A percentile compares a stretch with the other conserved stretches of the same genome.
These are phyloP conservation scores for Xanthorhoe designata DNA, from an alignment of 2,888 invertebrate genomes.

Conservation along the genomic window DNA sequence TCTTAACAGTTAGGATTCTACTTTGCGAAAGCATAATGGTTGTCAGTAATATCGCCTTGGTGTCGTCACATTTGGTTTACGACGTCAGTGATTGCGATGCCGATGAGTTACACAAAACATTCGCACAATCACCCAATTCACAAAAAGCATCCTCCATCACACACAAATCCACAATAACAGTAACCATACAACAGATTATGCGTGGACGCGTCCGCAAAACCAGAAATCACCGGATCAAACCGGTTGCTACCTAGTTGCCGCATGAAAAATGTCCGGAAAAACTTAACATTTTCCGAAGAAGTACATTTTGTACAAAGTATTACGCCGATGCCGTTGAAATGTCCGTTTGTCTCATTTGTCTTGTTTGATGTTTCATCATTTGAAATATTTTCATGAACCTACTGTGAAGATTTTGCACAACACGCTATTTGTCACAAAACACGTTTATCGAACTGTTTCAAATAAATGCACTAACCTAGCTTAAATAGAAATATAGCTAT, in stretches of 20 bases:
- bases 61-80: background rate
- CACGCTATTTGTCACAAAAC: too few species aligned
- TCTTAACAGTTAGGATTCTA: too few species aligned
- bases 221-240: slow-evolving; percentile 58
- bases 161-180: slow-evolving; percentile 48
- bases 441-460: too few species aligned
- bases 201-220: slow-evolving; percentile 52
- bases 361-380: too few species aligned
- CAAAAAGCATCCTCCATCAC: slow-evolving; percentile 51
- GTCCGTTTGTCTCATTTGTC: background rate
- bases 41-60: background rate
- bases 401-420: too few species aligned
- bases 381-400: too few species aligned
- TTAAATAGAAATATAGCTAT: too few species aligned
- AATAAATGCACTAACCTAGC: too few species aligned
- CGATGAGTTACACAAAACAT: slow-evolving; percentile 10
- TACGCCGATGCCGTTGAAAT: too few species aligned
- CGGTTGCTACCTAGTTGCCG: slow-evolving; percentile 22
- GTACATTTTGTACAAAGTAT: background rate
- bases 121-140: slow-evolving; percentile 48
- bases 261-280: slow-evolving; percentile 17
- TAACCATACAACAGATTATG: slow-evolving; percentile 47
- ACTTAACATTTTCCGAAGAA: background rate
- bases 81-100: background rate
- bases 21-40: too few species aligned